Evolutionary conservation across 2,113 vertebrate genomes (phyloP).

Genomic region (Crotophaga sulcirostris): DNA sequence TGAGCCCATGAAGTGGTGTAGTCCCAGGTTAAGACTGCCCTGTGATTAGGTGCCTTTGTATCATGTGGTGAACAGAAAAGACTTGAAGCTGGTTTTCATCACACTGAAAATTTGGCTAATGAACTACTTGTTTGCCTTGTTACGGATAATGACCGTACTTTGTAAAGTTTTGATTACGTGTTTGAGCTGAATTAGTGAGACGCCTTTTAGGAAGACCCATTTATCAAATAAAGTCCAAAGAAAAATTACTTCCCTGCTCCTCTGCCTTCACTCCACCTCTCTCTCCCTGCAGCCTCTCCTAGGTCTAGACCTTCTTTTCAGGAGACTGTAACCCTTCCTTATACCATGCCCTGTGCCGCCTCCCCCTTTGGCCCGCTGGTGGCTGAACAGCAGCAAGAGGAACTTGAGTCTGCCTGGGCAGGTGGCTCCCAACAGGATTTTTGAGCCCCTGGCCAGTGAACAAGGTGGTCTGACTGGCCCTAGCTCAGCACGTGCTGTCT

Average conservation of each 20-base stretch:
- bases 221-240: neutral
- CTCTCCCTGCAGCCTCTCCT: neutral
- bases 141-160: neutral
- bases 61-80: neutral
- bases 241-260: neutral
- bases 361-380: neutral
- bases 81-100: neutral
- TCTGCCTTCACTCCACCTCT: neutral
- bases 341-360: fast-evolving
- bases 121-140: neutral
- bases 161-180: neutral
- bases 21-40: neutral
- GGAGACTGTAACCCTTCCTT: neutral
- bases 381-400: neutral
- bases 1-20: neutral
- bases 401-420: neutral
- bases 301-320: fast-evolving
- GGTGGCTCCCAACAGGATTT: neutral
- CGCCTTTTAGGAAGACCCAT: neutral
- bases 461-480: neutral
- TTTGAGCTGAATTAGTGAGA: neutral
- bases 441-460: fast-evolving
- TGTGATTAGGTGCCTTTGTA: neutral
- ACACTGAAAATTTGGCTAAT: neutral
- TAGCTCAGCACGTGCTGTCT: fast-evolving